Evolutionary conservation across 2,797 vertebrate genomes (phyloP), one percentile per base, ranked within the genome.

Genomic region (Crax fasciolata): DNA sequence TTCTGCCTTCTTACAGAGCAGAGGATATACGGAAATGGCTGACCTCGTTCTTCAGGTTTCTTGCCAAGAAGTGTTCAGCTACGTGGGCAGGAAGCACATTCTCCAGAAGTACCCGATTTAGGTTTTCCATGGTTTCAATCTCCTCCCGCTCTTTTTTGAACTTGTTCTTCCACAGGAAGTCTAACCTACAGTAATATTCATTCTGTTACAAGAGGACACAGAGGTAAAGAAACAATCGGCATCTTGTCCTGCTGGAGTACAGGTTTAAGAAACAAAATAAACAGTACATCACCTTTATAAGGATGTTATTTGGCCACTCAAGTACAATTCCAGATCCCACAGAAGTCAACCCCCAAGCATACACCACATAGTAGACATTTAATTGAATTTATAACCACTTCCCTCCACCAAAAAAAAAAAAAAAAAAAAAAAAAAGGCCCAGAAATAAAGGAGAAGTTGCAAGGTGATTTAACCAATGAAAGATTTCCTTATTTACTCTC

Each of bases 151-250:
- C 99, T 98, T 99, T 99, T 98, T 99, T 99, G 98, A 99, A 99
- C 98, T 99, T 99, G 98, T 99, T 99, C 98, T 99, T 99, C 99
- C 99, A 99, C 85, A 99, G 97, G 98, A 99, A 99, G 98, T 99
- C 99, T 98, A 99, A 99, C 99, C 99, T 99, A 98, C 98, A 98
- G 98, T 98, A 98, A 98, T 98, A 98, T 98, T 98, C 98, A 98
- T 98, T 98, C 98, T 98, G 98, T 98, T 98, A 98, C 97, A 98
- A 98, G 98, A 99, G 99, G 99, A 99, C 99, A 99, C 99, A 99
- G 98, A 99, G 98, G 98, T 99, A 98, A 99, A 99, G 98, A 99
- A 98, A 98, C 99, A 99, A 98, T 99, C 99, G 98, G 98, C 98
- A 98, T 98, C 97, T 98, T 97, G 98, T 98, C 97, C 97, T 97